Conservation (phyloP, 2,888 invertebrate genomes). For the Kuschelorhynchus macadamiae region DNA sequence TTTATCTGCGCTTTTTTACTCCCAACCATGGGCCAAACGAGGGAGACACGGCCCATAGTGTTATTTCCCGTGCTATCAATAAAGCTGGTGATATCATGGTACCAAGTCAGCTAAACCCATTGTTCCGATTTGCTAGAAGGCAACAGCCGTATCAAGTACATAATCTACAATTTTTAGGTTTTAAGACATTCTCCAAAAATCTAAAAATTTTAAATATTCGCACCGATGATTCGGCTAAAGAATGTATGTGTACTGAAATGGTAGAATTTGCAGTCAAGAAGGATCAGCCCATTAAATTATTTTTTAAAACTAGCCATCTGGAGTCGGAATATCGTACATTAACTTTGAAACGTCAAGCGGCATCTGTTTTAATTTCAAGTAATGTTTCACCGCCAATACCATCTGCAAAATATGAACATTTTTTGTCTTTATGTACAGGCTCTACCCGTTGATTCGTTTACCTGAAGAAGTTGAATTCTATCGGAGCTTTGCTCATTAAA, state of each 20-base stretch:
- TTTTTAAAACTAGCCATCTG: constrained; percentile 15
- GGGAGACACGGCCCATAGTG: constrained; percentile 10
- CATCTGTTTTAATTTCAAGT: background rate
- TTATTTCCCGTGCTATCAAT: background rate
- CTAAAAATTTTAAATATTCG: background rate
- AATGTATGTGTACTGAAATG: constrained; percentile 1
- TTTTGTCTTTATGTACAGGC: background rate
- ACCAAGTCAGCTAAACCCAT: constrained; percentile 2
- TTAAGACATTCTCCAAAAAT: background rate
- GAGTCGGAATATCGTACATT: constrained; percentile 1
- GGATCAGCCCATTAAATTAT: background rate
- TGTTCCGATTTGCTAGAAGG: background rate
- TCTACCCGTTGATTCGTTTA: too few relatives aligned
- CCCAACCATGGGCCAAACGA: constrained; percentile 9
- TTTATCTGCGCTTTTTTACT: too few relatives aligned
- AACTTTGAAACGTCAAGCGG: constrained; percentile 7
- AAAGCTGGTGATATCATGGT: constrained; percentile 3
- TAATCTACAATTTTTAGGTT: too few relatives aligned
- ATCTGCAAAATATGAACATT: background rate
- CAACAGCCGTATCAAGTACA: background rate
- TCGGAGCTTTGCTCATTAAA: too few relatives aligned
- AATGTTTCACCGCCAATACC: constrained; percentile 1
- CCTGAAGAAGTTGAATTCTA: too few relatives aligned
- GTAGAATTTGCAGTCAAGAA: constrained; percentile 9
- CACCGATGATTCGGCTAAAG: background rate